phyloP scores from a whole-genome alignment of 2,888 invertebrate genomes.

The Muscina levida region DNA sequence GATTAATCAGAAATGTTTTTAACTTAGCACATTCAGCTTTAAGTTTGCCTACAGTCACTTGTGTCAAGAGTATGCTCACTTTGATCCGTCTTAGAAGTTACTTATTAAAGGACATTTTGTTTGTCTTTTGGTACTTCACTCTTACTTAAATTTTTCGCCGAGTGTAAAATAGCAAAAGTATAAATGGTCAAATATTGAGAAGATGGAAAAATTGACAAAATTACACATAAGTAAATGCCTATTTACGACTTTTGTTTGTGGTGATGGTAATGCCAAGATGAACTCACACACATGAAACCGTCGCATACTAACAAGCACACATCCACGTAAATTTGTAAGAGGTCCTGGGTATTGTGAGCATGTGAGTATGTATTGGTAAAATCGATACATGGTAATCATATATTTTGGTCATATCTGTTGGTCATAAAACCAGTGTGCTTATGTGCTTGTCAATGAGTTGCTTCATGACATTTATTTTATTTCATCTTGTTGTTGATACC shows the following conservation, averaged over 20 bases:
- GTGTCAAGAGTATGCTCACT: too few species aligned
- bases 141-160: not conserved
- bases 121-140: not conserved
- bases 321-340: conserved; percentile 17
- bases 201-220: conserved; percentile 43
- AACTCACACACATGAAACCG: conserved; percentile 41
- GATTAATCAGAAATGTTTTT: too few species aligned
- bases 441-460: conserved; percentile 79
- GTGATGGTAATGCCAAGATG: conserved; percentile 58
- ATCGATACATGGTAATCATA: conserved; percentile 78
- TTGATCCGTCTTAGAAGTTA: too few species aligned
- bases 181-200: conserved; percentile 13
- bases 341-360: conserved; percentile 2
- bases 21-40: too few species aligned
- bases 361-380: conserved; percentile 24
- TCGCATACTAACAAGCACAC: not conserved
- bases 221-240: conserved; percentile 74
- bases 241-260: conserved; percentile 73
- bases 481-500: conserved; percentile 67
- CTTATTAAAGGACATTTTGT: not conserved
- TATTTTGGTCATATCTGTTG: conserved; percentile 79
- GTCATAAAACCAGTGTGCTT: conserved; percentile 79
- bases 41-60: too few species aligned
- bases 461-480: conserved; percentile 78
- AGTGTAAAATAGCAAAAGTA: conserved; percentile 3